Evolutionary conservation across 2,797 vertebrate genomes (phyloP), one percentile per base, ranked within the genome.

Genomic region (Yasuhikotakia modesta): DNA sequence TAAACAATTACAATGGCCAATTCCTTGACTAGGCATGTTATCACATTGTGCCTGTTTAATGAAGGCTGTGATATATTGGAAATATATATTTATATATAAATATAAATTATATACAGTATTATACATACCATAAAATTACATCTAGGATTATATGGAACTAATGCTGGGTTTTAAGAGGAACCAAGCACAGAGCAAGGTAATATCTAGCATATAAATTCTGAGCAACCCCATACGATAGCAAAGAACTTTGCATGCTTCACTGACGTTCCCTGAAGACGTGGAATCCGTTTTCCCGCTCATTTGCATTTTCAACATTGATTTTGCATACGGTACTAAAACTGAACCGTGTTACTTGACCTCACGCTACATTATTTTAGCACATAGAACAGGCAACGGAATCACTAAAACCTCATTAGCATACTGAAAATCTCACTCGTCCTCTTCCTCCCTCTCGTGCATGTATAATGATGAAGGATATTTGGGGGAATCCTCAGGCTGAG

Each of bases 341-440:
- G 57, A 60, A 27, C 22, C 48, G 60, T 12, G 17, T 39, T 24
- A 55, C 57, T 35, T 50, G 24, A 55, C 14, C 48, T 74, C 55
- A 11, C 16, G 21, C 16, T 61, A 67, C 16, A 66, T 48, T 67
- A 60, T n/a, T 57, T 53, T 46, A 61, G 61, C 55, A 57, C 53
- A 71, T 60, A 22, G 50, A 48, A 45, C 17, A 5, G 21, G 3
- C 32, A 70, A 55, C 11, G 7, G 46, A 63, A 39, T 39, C 35
- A 1, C 35, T 39, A 21, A 4, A 79, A 72, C 50, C 32, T 70
- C 17, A 73, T 79, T 73, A 60, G 19, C 74, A 74, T 74, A 77
- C 32, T 52, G 17, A 32, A 39, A n/a, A n/a, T 27, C 8, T 78
- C 4, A 55, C 5, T 8, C 24, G 53, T 45, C 21, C 8, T 14